Conservation (phyloP, 53 echinoderm and acorn worm genomes). For the Patiria pectinifera region DNA sequence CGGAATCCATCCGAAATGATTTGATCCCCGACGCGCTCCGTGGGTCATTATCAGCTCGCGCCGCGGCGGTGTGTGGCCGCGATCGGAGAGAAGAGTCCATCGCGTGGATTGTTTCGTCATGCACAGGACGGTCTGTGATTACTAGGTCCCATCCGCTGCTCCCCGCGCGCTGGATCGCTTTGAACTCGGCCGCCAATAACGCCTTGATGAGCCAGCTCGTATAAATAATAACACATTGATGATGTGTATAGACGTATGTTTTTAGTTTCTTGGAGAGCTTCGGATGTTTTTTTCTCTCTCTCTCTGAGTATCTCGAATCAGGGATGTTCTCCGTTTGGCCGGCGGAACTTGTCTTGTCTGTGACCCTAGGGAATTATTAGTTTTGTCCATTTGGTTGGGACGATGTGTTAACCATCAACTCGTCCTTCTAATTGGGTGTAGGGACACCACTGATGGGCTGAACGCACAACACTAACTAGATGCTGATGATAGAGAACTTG, state of each 20-base stretch:
- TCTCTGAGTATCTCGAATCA: background rate
- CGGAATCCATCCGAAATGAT: slow-evolving; percentile 61
- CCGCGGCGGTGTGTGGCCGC: slow-evolving; percentile 1
- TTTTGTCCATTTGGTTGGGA: slow-evolving; percentile 11
- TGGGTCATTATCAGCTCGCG: slow-evolving; percentile 39
- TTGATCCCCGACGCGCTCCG: slow-evolving; percentile 53
- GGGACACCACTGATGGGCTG: background rate
- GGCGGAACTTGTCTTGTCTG: slow-evolving; percentile 4
- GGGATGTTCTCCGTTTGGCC: background rate
- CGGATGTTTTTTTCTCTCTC: background rate
- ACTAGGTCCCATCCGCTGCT: slow-evolving; percentile 31
- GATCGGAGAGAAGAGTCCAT: background rate
- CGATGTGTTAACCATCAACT: slow-evolving; percentile 42
- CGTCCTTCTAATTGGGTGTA: slow-evolving; percentile 10
- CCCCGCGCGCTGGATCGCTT: background rate
- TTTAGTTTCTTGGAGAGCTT: background rate
- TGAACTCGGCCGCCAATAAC: slow-evolving; percentile 52
- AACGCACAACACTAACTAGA: background rate
- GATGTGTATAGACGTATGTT: slow-evolving; percentile 27
- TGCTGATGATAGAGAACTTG: background rate
- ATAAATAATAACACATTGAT: slow-evolving; percentile 59
- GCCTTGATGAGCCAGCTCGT: slow-evolving; percentile 33
- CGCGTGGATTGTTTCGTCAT: slow-evolving; percentile 49
- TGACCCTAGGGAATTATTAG: slow-evolving; percentile 33
- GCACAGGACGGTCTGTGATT: slow-evolving; percentile 31